A percentile compares a stretch with the other conserved stretches of the same genome.
Conservation (phyloP, 2,888 invertebrate species). For the Mythimna impura region DNA sequence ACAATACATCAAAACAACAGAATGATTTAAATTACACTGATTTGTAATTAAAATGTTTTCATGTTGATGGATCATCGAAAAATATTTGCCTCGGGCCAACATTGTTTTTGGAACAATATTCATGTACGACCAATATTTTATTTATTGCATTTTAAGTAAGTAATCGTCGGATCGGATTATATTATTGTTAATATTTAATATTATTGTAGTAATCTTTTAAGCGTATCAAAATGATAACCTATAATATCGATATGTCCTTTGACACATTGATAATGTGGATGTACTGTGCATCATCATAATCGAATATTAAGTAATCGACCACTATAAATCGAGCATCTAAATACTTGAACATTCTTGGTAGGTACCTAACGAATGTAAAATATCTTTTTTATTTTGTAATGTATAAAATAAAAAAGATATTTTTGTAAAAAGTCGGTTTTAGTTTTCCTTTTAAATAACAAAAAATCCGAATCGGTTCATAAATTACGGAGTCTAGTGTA, state of each 20-base stretch:
- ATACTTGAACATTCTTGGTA: too few species aligned
- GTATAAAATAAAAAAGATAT: too few species aligned
- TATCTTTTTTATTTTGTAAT: too few species aligned
- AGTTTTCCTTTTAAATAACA: too few species aligned
- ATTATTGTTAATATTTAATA: neutral
- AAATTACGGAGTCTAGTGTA: too few species aligned
- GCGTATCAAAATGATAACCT: neutral
- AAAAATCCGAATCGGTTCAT: neutral
- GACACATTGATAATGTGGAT: too few species aligned
- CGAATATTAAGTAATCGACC: too few species aligned
- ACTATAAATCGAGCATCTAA: too few species aligned
- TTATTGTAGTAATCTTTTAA: neutral
- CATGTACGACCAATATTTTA: slow-evolving; percentile 12
- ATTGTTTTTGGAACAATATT: slow-evolving; percentile 20
- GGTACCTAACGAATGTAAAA: too few species aligned
- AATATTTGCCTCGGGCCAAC: slow-evolving; percentile 30
- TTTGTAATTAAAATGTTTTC: slow-evolving; percentile 44
- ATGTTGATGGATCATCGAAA: slow-evolving; percentile 24
- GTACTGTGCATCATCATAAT: too few species aligned
- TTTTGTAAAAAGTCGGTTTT: too few species aligned
- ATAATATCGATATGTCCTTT: too few species aligned
- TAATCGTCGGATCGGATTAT: neutral
- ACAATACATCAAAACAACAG: slow-evolving; percentile 26
- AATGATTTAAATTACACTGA: slow-evolving; percentile 33
- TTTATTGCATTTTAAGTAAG: slow-evolving; percentile 10